phyloP scores from a whole-genome alignment of 2,113 vertebrate genomes.

The Apteryx mantelli region DNA sequence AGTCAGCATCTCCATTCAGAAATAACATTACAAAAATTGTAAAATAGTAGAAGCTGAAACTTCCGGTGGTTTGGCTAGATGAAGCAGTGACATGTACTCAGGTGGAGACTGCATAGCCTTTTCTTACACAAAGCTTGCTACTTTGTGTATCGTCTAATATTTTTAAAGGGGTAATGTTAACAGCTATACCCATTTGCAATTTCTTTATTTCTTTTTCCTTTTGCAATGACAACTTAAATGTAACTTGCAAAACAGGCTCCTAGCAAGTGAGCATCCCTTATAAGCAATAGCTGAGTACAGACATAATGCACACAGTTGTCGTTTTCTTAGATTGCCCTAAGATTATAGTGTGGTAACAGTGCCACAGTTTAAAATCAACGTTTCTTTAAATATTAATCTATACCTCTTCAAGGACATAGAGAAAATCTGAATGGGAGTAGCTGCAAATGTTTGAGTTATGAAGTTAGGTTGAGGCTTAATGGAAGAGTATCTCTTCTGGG shows the following conservation, averaged over 20 bases:
- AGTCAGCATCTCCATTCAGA: background rate
- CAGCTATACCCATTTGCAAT: background rate
- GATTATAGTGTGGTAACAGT: background rate
- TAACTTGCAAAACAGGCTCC: background rate
- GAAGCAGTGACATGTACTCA: background rate
- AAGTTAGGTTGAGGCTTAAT: background rate
- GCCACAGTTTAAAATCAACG: background rate
- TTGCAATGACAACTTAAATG: background rate
- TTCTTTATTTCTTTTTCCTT: background rate
- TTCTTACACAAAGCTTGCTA: background rate
- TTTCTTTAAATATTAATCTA: background rate
- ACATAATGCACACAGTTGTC: background rate
- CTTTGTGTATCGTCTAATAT: background rate
- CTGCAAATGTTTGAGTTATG: background rate
- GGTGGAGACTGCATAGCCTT: background rate
- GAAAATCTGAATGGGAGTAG: background rate
- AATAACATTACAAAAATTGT: background rate
- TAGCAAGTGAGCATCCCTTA: background rate
- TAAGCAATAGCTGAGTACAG: background rate
- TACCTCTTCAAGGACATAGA: background rate
- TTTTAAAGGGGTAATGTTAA: background rate
- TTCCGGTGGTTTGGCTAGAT: background rate
- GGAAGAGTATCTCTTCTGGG: background rate
- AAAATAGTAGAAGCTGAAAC: background rate
- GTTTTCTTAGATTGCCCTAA: background rate